Evolutionary conservation across 2,113 vertebrate genomes (phyloP).

Genomic region (Anguilla japonica): DNA sequence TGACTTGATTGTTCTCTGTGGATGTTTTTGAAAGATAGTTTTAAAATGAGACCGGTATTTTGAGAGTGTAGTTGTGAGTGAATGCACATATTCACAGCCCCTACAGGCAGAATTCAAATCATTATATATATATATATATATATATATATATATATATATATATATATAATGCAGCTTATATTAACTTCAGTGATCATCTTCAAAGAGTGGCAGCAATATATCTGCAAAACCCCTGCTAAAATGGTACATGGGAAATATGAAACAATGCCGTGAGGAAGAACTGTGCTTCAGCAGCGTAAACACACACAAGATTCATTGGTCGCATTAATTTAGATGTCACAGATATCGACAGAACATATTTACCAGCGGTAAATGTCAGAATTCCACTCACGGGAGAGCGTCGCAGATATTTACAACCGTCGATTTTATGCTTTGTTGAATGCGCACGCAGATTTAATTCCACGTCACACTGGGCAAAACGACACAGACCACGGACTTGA

Average conservation of each 20-base stretch:
- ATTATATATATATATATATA: too few relatives aligned
- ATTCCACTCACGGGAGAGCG: neutral
- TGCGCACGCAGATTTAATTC: too few relatives aligned
- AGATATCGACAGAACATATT: neutral
- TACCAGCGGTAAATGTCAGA: neutral
- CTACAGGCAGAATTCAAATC: neutral
- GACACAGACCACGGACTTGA: neutral
- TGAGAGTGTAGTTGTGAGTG: conserved; percentile 12
- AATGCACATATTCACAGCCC: neutral
- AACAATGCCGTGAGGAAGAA: neutral
- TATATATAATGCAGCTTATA: neutral
- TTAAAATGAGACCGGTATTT: conserved; percentile 40
- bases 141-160: too few relatives aligned
- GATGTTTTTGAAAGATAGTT: neutral
- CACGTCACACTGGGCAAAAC: too few relatives aligned
- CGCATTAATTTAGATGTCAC: neutral
- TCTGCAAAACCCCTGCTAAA: neutral
- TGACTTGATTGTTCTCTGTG: neutral
- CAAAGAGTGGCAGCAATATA: neutral
- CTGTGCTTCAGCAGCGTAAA: too few relatives aligned
- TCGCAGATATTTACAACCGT: too few relatives aligned
- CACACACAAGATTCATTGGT: too few relatives aligned
- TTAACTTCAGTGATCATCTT: neutral
- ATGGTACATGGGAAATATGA: neutral
- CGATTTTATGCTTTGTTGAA: too few relatives aligned